Percentiles rank a stretch among this genome's conserved stretches.
These are phyloP conservation scores for Electrona antarctica DNA, from an alignment of 2,113 vertebrate genomes.

Conservation along the genomic window DNA sequence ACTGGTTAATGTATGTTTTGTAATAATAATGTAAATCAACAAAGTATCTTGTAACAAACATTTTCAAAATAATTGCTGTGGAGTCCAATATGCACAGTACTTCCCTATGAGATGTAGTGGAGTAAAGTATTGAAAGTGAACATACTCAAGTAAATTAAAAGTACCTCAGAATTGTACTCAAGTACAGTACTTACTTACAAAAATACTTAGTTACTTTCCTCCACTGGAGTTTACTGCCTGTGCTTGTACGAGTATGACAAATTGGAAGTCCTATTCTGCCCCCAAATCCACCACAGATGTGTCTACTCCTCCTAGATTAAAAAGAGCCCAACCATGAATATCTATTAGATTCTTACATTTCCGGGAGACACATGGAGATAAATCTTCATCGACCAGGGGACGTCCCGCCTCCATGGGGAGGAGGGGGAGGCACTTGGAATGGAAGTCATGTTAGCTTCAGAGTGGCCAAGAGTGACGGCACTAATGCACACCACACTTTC, in stretches of 20 bases:
- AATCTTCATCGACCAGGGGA: slow-evolving; percentile 61
- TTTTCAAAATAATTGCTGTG: no score
- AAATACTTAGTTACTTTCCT: no score
- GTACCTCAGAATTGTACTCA: no score
- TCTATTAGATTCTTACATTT: slow-evolving; percentile 73
- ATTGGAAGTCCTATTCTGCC: slow-evolving; percentile 64
- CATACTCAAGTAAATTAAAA: no score
- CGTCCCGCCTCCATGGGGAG: slow-evolving; percentile 57
- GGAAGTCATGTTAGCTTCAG: slow-evolving; percentile 57
- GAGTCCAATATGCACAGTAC: no score
- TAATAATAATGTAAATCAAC: no score
- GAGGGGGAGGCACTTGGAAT: slow-evolving; percentile 36
- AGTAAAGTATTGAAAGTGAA: no score
- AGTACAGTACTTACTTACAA: no score
- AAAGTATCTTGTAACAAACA: no score
- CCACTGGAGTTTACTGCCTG: slow-evolving; percentile 8
- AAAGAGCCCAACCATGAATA: slow-evolving; percentile 76
- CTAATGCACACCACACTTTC: slow-evolving; percentile 47
- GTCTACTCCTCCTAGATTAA: slow-evolving; percentile 66
- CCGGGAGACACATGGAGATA: slow-evolving; percentile 51
- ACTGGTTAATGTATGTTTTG: no score
- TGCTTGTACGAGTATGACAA: slow-evolving; percentile 57
- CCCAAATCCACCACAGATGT: slow-evolving; percentile 61
- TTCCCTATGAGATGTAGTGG: no score
- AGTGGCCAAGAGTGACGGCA: slow-evolving; percentile 43